These are phyloP conservation scores for Montifringilla adamsi DNA, from an alignment of 2,113 vertebrate species.

Conservation along the genomic window DNA sequence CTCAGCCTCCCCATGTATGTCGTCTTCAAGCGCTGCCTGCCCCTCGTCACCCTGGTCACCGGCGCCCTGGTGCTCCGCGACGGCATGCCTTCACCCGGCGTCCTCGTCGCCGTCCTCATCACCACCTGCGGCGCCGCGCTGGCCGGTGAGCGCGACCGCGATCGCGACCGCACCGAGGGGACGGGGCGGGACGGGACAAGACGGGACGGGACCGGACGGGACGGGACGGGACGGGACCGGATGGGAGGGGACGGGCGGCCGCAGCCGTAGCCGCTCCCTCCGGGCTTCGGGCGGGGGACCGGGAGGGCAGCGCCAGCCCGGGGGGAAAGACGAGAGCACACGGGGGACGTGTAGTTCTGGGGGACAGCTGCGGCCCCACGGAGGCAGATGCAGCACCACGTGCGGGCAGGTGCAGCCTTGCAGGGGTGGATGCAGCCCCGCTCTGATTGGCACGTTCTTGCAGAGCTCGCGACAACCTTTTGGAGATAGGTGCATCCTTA, in stretches of 20 bases:
- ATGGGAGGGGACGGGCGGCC: neutral
- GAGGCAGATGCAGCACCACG: neutral
- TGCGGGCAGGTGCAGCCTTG: neutral
- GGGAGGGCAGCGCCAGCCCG: neutral
- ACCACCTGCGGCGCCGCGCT: conserved; percentile 91
- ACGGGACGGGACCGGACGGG: neutral
- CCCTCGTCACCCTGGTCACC: conserved; percentile 89
- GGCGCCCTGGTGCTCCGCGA: conserved; percentile 90
- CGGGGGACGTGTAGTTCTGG: neutral
- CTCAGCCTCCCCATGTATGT: conserved; percentile 98
- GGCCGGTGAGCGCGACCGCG: conserved; percentile 80
- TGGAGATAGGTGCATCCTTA: neutral
- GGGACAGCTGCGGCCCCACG: neutral
- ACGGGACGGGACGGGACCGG: neutral
- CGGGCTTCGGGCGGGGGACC: neutral
- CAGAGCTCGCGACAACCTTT: neutral
- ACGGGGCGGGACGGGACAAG: neutral
- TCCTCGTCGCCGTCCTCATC: conserved; percentile 86
- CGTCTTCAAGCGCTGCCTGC: conserved; percentile 95
- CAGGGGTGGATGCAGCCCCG: neutral
- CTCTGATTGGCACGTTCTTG: neutral
- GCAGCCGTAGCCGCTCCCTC: neutral
- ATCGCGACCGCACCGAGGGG: neutral
- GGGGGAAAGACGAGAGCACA: too few relatives aligned
- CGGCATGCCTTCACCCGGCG: conserved; percentile 85